Conservation (phyloP, 2,888 invertebrate genomes). For the Arge pagana region DNA sequence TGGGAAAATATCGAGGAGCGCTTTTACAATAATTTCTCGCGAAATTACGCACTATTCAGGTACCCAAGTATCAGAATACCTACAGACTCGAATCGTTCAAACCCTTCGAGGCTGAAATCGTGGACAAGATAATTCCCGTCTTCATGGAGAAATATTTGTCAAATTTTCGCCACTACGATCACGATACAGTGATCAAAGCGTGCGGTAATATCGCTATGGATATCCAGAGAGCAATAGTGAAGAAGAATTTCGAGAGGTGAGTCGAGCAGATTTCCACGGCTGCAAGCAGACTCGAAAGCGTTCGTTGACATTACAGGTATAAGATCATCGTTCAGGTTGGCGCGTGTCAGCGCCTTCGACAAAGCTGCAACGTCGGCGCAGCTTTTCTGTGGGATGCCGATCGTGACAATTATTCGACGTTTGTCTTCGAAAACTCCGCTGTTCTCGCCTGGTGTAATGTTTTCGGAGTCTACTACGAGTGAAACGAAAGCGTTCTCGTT, state of each 20-base stretch:
- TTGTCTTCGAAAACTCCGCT: conserved; percentile 36
- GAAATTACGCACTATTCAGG: no score
- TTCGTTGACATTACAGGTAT: no score
- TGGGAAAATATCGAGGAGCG: no score
- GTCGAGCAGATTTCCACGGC: no score
- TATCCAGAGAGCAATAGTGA: conserved; percentile 29
- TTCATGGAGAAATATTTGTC: conserved; percentile 3
- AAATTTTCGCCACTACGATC: conserved; percentile 30
- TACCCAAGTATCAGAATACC: conserved; percentile 36
- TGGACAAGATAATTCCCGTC: conserved; percentile 29
- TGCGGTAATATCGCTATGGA: conserved; percentile 32
- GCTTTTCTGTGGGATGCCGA: conserved; percentile 39
- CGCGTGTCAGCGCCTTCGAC: conserved; percentile 36
- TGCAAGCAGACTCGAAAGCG: no score
- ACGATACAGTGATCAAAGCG: conserved; percentile 28
- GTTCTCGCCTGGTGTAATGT: conserved; percentile 37
- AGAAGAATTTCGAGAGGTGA: conserved; percentile 37
- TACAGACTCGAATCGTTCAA: conserved; percentile 34
- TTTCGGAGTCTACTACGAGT: conserved; percentile 36
- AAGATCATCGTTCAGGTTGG: conserved; percentile 36
- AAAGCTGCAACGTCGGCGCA: conserved; percentile 33
- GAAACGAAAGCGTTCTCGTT: no score
- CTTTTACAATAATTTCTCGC: no score
- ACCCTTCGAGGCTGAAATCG: conserved; percentile 24
- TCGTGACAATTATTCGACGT: conserved; percentile 41